Base-by-base conservation (phyloP, 2,113 vertebrate genomes). In the Tupaia chinensis region DNA sequence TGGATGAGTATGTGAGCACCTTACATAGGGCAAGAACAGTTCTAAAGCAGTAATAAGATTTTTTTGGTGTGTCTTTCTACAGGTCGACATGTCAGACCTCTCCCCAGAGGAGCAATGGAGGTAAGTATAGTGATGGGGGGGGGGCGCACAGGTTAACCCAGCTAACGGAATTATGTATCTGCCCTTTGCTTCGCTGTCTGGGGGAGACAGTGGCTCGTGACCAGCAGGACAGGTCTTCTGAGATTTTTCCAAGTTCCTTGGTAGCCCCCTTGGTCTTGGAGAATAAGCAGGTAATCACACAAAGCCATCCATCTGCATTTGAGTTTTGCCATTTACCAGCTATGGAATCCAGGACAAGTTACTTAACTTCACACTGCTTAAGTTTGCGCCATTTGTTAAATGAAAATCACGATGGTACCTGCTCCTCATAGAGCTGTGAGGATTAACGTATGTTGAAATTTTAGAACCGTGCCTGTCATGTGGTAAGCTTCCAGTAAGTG, bases 101-200 rank as follows among this genome's bases (percentile, higher is more conserved):
- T 99, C 99, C 82, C 99, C 99, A 9, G 99, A 99, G 82, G 99
- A 99, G 94, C 98, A 99, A 97, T 99, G 99, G 99, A 99, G 99
- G 99, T 99, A 96, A 98, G 99, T 98, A 14, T 91, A 70, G 68
- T 66, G 72, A 29, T 79, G 14, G 1, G 85, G 72, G 85, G 29
- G 65, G 25, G 68, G 79, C 70, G 79, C 70, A 1, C 17, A 81
- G 56, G 22, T 65, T 88, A 90, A 77, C 34, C 23, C 69, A 90
- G 34, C 20, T 74, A 66, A 73, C n/a, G 53, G 34, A 91, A n/a
- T 74, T 94, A 20, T 76, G 19, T n/a, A 29, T 70, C 53, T 87
- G 9, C 23, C 19, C 29, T 60, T 77, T 87, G 69, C 68, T 94
- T 79, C 91, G 13, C 34, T 78, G 72, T 89, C 16, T 84, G 1